Conservation (phyloP, 2,888 invertebrate genomes). For the Tiliacea citrago region DNA sequence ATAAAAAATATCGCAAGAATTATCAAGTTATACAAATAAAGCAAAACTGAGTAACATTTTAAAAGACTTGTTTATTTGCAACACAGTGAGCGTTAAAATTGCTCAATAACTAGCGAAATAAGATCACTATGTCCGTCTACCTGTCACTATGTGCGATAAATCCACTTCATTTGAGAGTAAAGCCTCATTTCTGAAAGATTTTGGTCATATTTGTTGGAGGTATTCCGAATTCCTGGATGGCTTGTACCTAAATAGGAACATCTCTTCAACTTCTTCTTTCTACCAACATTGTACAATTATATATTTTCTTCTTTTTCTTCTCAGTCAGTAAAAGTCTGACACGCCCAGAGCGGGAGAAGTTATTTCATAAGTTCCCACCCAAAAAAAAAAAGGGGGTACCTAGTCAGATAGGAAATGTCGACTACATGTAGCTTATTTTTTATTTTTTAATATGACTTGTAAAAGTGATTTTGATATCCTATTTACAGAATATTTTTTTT, state of each 20-base stretch:
- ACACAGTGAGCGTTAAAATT: constrained; percentile 48
- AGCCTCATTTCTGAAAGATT: neutral
- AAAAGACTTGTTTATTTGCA: constrained; percentile 43
- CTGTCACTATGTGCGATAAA: constrained; percentile 16
- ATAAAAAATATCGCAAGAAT: constrained; percentile 12
- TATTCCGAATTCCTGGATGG: neutral
- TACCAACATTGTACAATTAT: neutral
- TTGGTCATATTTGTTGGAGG: neutral
- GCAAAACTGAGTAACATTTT: constrained; percentile 39
- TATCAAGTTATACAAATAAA: constrained; percentile 37
- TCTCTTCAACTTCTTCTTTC: neutral
- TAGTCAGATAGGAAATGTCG: no score
- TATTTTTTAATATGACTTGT: no score
- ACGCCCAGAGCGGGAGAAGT: no score
- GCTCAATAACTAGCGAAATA: constrained; percentile 48
- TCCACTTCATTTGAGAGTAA: neutral
- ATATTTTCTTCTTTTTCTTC: no score
- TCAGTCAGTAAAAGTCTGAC: no score
- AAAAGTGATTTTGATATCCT: no score
- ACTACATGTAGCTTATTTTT: no score
- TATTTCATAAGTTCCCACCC: no score
- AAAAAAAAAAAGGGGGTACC: no score
- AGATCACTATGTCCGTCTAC: constrained; percentile 48
- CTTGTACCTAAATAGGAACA: neutral
- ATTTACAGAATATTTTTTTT: no score